Evolutionary conservation across 2,113 vertebrate species (phyloP).

Genomic region (Trichechus manatus): DNA sequence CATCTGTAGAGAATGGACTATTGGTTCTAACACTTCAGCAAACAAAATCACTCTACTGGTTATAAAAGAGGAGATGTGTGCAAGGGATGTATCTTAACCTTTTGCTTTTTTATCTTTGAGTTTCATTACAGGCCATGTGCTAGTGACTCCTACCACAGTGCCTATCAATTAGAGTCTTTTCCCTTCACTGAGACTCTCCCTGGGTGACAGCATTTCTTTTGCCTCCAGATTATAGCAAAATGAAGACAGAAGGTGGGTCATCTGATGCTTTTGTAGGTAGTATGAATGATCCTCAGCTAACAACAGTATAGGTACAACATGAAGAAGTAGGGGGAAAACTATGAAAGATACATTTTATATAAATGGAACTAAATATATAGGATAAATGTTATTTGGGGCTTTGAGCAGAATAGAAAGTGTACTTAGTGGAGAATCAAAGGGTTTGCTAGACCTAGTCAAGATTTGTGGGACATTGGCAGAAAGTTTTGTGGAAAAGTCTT

Average conservation of each 20-base stretch:
- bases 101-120: background rate
- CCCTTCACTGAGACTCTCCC: background rate
- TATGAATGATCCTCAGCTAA: background rate
- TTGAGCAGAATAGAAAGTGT: background rate
- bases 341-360: background rate
- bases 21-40: constrained; percentile 15
- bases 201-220: constrained; percentile 51
- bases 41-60: background rate
- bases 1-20: background rate
- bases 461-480: background rate
- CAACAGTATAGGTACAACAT: constrained; percentile 20
- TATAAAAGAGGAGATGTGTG: constrained; percentile 45
- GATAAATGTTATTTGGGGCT: constrained; percentile 14
- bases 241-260: constrained; percentile 26
- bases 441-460: background rate
- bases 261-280: background rate
- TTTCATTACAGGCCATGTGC: constrained; percentile 7
- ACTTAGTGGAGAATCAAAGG: background rate
- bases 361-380: background rate
- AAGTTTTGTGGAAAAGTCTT: constrained; percentile 17
- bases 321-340: background rate
- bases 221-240: background rate
- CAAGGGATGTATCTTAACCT: background rate
- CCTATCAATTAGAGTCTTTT: constrained; percentile 21
- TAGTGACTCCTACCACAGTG: background rate